Evolutionary conservation across 2,113 vertebrate genomes (phyloP).

Genomic region (Corythaixoides concolor): DNA sequence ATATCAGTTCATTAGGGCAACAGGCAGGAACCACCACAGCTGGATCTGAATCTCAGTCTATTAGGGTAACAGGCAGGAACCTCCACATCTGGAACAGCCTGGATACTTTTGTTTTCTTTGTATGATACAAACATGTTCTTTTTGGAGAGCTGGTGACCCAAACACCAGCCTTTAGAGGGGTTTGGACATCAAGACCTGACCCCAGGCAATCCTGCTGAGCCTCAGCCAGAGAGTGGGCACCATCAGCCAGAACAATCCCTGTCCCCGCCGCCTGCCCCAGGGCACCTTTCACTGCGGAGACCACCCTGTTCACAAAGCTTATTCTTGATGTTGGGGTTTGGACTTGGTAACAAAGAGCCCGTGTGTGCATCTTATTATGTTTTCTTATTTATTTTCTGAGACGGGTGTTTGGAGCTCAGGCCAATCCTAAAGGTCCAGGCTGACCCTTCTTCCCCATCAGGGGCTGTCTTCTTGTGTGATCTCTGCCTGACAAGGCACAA

Average conservation of each 20-base stretch:
- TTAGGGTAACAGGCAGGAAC: background rate
- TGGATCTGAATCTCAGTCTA: background rate
- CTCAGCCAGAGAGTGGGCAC: background rate
- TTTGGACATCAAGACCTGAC: background rate
- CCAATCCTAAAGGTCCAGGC: background rate
- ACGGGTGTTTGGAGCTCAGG: conserved; percentile 5
- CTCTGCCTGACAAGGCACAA: background rate
- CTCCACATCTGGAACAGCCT: background rate
- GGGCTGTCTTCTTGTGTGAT: background rate
- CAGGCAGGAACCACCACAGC: background rate
- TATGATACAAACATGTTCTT: background rate
- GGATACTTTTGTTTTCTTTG: background rate
- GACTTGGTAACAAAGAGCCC: background rate
- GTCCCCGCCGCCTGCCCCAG: fast-evolving
- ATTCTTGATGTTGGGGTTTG: conserved; percentile 25
- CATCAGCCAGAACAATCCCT: background rate
- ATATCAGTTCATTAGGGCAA: background rate
- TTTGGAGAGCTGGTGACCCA: background rate
- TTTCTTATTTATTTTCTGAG: conserved; percentile 11
- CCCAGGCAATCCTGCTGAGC: background rate
- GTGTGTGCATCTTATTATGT: conserved; percentile 19
- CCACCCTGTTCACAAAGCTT: background rate
- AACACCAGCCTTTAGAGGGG: background rate
- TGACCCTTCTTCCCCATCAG: conserved; percentile 5
- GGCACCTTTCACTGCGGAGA: background rate